Evolutionary conservation across 2,888 invertebrate species (phyloP), one percentile per base, ranked within the genome.

Genomic region (Linnaemya vulpina): DNA sequence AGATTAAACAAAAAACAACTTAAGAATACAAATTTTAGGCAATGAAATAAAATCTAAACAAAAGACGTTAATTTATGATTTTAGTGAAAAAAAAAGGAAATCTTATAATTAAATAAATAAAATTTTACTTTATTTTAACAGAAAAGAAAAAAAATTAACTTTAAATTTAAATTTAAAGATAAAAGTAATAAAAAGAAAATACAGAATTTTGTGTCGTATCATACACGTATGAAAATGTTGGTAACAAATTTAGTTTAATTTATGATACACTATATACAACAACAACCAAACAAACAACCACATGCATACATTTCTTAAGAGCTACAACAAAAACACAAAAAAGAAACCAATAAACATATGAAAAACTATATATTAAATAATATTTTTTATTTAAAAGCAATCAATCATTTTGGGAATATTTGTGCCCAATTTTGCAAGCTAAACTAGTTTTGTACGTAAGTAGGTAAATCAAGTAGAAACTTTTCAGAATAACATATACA

Each of bases 21-120:
- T 67, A 79, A 79, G 22, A 78, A 77, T 46, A 67, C 76, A 87
- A 82, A 80, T 81, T 84, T 86, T 85, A 83, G 76, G 83, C 79
- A 78, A 83, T 76, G 75, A 67, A 79, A 75, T 62, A 80, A 84
- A 78, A 74, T 63, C 40, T 49, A 78, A 65, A 22, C 35, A 40
- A 75, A 83, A 73, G n/a, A 80, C 22, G 49, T 71, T 73, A 74
- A 77, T 74, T 73, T 70, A 80, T 80, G 63, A 65, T 85, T 80
- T 80, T 83, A 78, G 83, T 75, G 51, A 62, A n/a, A 74, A 62
- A n/a, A 62, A 75, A 75, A 43, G 35, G 20, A 79, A 30, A 84
- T 60, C 53, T 74, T 58, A 58, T 78, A 68, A 74, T 71, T 75
- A 68, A 77, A 60, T 40, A 65, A 80, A 55, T 17, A 63, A 58